Base-by-base conservation (phyloP, 2,797 vertebrate genomes). In the Poeciliopsis paucimaculata region DNA sequence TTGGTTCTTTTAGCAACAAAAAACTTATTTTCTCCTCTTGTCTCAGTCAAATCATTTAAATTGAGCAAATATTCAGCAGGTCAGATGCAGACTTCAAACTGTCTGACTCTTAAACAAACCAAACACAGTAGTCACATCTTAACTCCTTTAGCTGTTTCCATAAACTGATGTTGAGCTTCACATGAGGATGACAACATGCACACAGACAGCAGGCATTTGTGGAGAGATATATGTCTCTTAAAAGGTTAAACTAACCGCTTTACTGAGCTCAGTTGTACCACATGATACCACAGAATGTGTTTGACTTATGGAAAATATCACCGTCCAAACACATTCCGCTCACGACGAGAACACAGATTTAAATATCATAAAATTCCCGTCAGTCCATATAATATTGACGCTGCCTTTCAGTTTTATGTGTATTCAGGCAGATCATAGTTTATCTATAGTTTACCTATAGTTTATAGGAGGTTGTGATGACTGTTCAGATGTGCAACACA, bases 201-300 rank as follows among this genome's bases (percentile, higher is more conserved):
- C 64, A 41, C 20, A 68, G 64, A 68, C 36, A 39, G 39, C 77
- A 76, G 76, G 43, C 76, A 49, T 82, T 81, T 79, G 81, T 51
- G 34, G 45, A 60, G 28, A 81, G 80, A 85, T 80, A 84, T 79
- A 81, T 57, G 5, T 66, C 23, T 72, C 47, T 62, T 60, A 49
- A 89, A 83, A 88, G 88, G 82, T 89, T 85, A 77, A 84, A 84
- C 79, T 84, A 74, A 47, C 76, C 76, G 83, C 84, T 66, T 72
- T 80, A 76, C 62, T 72, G 75, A 80, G 72, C 82, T 73, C 80
- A 75, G 28, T 72, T 70, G 16, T 68, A 71, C 83, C 66, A 86
- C 84, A 68, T 62, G 73, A 49, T 12, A 20, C 66, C 79, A 71
- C 64, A 76, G 26, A 34, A 73, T 60, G 11, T 4, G 1, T 49